Base-by-base conservation (phyloP, 2,888 invertebrate genomes). In the Tromatobia lineatoria region DNA sequence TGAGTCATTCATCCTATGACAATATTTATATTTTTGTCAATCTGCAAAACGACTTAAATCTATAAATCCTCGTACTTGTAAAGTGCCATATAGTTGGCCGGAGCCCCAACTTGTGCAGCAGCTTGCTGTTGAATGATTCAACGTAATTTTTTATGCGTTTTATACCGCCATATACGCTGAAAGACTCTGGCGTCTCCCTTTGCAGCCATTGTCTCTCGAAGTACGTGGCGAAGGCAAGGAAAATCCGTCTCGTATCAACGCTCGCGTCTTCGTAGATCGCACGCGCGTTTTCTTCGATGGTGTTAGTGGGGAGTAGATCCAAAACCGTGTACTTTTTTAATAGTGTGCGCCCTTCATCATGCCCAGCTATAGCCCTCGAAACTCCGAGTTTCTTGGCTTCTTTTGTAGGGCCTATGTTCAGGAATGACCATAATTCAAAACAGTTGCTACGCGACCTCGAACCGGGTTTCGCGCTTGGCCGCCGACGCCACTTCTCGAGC, bases 1-100 rank as follows among this genome's bases (percentile, higher is more conserved):
- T 45, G 45, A 45, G 45, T 45, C 10, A 45, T 45, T 45, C 7
- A 10, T 13, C 45, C 45, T 45, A 7, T 45, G 45, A 45, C 7
- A 45, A 45, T 45, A 45, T 45, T 13, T 45, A 45, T 45, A 45
- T 45, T 2, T 45, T 45, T 1, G 10, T 45, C 13, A 45, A 2
- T 13, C 2, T 13, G 29, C 29, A 29, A 45, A 45, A 45, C 10
- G 10, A 45, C 45, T 6, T 45, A 45, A 45, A 13, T 13, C 45
- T 13, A 45, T 45, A 45, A 57, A 23, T 23, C 3, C 20, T 57
- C 57, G 52, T 45, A 80, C 80, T 80, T 34, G 80, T 80, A 52
- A 80, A 80, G 52, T 80, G 50, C 73, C 73, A 80, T 20, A 80
- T 64, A 18, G 59, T 64, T 0, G 80, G 73, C n/a, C 73, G 64